Evolutionary conservation across 2,797 vertebrate genomes (phyloP).

Genomic region (Antennarius maculatus): DNA sequence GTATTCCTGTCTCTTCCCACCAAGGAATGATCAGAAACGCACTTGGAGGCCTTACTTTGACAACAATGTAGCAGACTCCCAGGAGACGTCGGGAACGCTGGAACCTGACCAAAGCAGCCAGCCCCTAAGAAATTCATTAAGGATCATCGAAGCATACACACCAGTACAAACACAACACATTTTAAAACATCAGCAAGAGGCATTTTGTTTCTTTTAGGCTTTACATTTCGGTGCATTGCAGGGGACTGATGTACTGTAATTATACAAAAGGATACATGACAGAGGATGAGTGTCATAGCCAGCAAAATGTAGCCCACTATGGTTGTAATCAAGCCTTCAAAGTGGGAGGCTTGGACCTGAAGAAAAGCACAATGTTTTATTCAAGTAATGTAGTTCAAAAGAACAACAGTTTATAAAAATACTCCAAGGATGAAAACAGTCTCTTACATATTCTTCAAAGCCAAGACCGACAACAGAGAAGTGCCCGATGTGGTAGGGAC

Average conservation of each 20-base stretch:
- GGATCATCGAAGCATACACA: slow-evolving; percentile 67
- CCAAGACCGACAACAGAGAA: slow-evolving; percentile 97
- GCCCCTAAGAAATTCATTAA: slow-evolving; percentile 86
- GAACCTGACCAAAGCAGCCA: slow-evolving; percentile 96
- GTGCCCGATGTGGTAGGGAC: slow-evolving; percentile 98
- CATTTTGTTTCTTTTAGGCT: not conserved
- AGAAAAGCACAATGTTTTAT: slow-evolving; percentile 10
- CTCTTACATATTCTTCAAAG: slow-evolving; percentile 97
- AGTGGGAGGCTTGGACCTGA: slow-evolving; percentile 96
- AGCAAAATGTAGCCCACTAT: slow-evolving; percentile 97
- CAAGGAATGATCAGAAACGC: slow-evolving; percentile 9
- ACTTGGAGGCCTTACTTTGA: slow-evolving; percentile 87
- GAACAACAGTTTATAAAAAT: not conserved
- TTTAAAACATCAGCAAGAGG: not conserved
- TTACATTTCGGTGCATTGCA: not conserved
- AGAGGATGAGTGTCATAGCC: slow-evolving; percentile 95
- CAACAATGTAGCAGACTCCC: slow-evolving; percentile 98
- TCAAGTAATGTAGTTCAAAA: not conserved
- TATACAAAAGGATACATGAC: slow-evolving; percentile 93
- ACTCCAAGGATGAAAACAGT: not conserved
- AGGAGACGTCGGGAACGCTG: slow-evolving; percentile 95
- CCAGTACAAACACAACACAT: not conserved
- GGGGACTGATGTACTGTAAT: not conserved
- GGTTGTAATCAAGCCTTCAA: slow-evolving; percentile 97
- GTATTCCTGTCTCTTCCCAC: slow-evolving; percentile 6